Percentiles rank a stretch among this genome's conserved stretches.
Conservation (phyloP, 2,113 vertebrate genomes). For the Taxidea taxus region DNA sequence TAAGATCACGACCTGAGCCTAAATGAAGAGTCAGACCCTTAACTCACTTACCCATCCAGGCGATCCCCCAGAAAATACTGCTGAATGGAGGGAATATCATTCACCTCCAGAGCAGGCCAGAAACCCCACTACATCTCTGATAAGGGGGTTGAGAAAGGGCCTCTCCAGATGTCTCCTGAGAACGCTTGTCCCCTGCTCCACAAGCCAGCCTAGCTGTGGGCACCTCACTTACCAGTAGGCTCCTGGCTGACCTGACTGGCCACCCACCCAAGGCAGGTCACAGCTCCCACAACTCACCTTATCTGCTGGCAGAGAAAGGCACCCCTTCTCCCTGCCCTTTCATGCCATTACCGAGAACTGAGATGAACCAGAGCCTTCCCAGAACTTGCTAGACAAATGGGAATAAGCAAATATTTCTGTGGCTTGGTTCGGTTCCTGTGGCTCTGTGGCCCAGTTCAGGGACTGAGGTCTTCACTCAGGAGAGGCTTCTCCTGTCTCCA, state of each 20-base stretch:
- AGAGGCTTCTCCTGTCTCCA: neutral
- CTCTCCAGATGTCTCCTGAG: neutral
- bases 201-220: neutral
- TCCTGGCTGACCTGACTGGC: neutral
- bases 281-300: neutral
- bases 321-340: neutral
- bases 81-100: neutral
- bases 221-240: fast-evolving
- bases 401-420: neutral
- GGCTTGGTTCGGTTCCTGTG: fast-evolving
- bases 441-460: neutral
- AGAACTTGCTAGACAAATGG: neutral
- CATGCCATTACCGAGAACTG: neutral
- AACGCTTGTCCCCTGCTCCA: neutral
- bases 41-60: neutral
- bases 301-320: neutral
- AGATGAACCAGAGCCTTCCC: neutral
- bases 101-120: neutral
- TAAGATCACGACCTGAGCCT: neutral
- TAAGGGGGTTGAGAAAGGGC: neutral
- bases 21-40: neutral
- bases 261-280: neutral
- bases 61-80: neutral
- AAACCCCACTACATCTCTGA: neutral
- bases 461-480: neutral